A percentile compares a stretch with the other conserved stretches of the same genome.
Conservation (phyloP, 2,888 invertebrate genomes). For the Beris chalybata region DNA sequence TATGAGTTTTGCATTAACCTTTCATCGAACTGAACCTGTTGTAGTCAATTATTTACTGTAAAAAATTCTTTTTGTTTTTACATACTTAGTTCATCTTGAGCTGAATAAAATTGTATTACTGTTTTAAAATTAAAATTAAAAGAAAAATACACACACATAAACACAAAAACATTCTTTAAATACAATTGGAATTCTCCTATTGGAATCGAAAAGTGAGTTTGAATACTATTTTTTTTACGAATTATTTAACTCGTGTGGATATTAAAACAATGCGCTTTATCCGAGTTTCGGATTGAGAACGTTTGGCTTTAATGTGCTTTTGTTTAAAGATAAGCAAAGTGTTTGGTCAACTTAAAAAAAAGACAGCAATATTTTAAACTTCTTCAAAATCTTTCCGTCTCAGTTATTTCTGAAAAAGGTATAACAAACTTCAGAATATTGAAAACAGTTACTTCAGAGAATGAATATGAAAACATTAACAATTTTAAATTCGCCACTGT, state of each 20-base stretch:
- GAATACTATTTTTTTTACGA: too few relatives aligned
- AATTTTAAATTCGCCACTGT: neutral
- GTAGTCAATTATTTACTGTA: neutral
- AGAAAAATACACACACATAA: neutral
- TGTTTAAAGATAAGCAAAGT: too few relatives aligned
- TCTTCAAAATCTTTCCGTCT: too few relatives aligned
- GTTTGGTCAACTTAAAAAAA: too few relatives aligned
- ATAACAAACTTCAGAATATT: neutral
- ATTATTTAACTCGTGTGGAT: too few relatives aligned
- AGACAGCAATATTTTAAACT: too few relatives aligned
- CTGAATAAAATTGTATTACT: conserved; percentile 27
- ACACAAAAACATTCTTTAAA: neutral
- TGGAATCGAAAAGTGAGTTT: conserved; percentile 14
- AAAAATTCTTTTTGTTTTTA: neutral
- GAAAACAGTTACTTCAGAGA: neutral
- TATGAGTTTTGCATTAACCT: neutral
- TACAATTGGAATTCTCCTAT: neutral
- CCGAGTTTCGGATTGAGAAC: too few relatives aligned
- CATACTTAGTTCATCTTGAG: conserved; percentile 13
- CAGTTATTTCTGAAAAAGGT: too few relatives aligned
- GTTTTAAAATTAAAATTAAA: conserved; percentile 9
- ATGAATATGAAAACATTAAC: neutral
- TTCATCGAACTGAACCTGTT: neutral
- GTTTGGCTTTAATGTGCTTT: too few relatives aligned
- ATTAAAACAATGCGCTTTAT: too few relatives aligned